Conservation (phyloP, 1,140 invertebrate species). For the Geopemphigus sp. region DNA sequence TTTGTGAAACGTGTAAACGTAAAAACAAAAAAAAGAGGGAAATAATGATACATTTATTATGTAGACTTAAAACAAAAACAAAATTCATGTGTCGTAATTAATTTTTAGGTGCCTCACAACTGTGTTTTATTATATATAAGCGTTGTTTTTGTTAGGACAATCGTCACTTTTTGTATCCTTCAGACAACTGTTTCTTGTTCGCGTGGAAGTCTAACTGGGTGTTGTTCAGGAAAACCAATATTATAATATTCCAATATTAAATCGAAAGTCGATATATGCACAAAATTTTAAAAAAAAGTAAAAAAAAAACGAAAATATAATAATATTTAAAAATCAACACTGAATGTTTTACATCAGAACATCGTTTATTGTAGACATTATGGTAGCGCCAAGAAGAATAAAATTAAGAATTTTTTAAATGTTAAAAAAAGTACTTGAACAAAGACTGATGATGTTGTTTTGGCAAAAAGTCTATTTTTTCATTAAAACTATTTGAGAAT, state of each 20-base stretch:
- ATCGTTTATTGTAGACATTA: constrained; percentile 39
- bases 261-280: not conserved
- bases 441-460: constrained; percentile 50
- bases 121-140: constrained; percentile 46
- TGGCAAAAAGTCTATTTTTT: constrained; percentile 50
- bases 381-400: constrained; percentile 47
- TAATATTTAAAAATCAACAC: constrained; percentile 4
- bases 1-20: constrained; percentile 29
- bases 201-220: constrained; percentile 49
- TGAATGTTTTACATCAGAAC: constrained; percentile 31
- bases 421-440: constrained; percentile 50
- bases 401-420: constrained; percentile 49
- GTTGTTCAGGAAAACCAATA: constrained; percentile 46
- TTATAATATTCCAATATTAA: not conserved
- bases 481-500: constrained; percentile 50
- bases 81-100: constrained; percentile 42
- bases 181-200: constrained; percentile 46
- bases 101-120: constrained; percentile 46
- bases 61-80: constrained; percentile 47
- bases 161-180: constrained; percentile 49
- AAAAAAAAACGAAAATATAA: not conserved
- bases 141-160: constrained; percentile 49
- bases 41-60: constrained; percentile 18
- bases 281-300: not conserved
- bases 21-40: not conserved